phyloP scores from a whole-genome alignment of 1,140 invertebrate species.

The Mactra quadrangularis region DNA sequence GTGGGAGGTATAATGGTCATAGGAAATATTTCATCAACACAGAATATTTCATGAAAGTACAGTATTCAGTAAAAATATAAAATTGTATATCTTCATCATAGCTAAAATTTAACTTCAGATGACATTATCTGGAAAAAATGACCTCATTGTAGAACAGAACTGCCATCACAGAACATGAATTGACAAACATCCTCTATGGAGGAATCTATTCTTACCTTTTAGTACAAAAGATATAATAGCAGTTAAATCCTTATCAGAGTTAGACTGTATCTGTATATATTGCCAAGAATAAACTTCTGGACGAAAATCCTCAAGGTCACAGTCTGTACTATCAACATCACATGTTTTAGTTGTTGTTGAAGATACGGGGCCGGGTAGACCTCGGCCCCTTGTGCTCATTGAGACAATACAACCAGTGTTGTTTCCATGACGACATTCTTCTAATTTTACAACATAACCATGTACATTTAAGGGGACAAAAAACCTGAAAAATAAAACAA shows the following conservation, averaged over 20 bases:
- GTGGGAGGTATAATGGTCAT: no score
- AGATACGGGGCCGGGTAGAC: constrained; percentile 2
- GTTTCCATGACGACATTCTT: constrained; percentile 36
- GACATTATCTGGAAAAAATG: no score
- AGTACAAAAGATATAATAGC: neutral
- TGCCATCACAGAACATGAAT: no score
- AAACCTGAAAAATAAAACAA: constrained; percentile 26
- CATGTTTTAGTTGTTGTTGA: neutral
- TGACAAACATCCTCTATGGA: no score
- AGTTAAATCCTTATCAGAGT: neutral
- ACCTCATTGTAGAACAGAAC: no score
- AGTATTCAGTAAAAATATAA: no score
- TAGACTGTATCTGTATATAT: constrained; percentile 40
- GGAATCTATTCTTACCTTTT: no score
- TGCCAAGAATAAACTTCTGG: constrained; percentile 32
- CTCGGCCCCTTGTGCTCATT: constrained; percentile 25
- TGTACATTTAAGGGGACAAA: constrained; percentile 23
- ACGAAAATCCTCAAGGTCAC: constrained; percentile 1
- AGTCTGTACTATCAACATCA: neutral
- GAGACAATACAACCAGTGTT: constrained; percentile 31
- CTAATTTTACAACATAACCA: neutral
- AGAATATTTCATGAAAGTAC: no score
- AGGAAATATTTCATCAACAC: no score
- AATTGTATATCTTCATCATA: no score
- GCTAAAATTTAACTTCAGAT: no score